phyloP scores from a whole-genome alignment of 2,797 vertebrate genomes.

The Lepus oiostolus region DNA sequence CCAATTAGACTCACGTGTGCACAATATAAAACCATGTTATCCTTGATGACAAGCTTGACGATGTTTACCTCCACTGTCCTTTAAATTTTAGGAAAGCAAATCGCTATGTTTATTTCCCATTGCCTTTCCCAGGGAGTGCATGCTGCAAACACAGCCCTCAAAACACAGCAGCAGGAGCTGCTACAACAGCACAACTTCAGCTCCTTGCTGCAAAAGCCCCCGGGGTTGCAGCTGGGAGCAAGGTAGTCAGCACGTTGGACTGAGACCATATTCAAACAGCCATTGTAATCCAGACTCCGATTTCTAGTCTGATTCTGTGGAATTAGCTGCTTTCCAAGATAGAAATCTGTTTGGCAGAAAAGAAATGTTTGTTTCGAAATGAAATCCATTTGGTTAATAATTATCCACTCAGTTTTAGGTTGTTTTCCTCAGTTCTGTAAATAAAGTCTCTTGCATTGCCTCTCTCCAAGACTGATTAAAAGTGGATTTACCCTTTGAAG shows the following conservation, averaged over 20 bases:
- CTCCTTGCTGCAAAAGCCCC: not conserved
- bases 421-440: slow-evolving; percentile 60
- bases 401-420: slow-evolving; percentile 67
- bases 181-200: not conserved
- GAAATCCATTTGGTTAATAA: slow-evolving; percentile 76
- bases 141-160: not conserved
- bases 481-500: slow-evolving; percentile 23
- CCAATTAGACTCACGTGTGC: not conserved
- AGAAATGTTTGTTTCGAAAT: slow-evolving; percentile 78
- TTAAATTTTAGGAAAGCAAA: slow-evolving; percentile 52
- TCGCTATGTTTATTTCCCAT: not conserved
- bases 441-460: slow-evolving; percentile 55
- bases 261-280: slow-evolving; percentile 67
- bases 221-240: not conserved
- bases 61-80: not conserved
- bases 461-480: not conserved
- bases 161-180: not conserved
- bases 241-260: slow-evolving; percentile 56
- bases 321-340: slow-evolving; percentile 72
- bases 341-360: slow-evolving; percentile 79
- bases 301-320: slow-evolving; percentile 71
- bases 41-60: not conserved
- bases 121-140: not conserved
- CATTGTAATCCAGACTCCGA: slow-evolving; percentile 68
- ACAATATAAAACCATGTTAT: not conserved